phyloP scores from a whole-genome alignment of 2,797 vertebrate genomes.

The Cirrhinus mrigala region DNA sequence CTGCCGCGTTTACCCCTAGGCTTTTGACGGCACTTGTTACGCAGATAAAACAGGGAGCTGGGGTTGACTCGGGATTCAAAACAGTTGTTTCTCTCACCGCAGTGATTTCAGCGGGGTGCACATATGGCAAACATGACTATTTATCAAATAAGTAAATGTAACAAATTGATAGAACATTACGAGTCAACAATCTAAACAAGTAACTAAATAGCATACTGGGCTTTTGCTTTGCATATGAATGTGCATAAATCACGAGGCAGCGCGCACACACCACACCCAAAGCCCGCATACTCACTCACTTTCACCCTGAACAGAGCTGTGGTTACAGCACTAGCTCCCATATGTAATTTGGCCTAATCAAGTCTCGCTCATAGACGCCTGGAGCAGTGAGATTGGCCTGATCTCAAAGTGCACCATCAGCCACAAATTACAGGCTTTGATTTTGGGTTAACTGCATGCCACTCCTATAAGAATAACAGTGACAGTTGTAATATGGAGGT shows the following conservation, averaged over 20 bases:
- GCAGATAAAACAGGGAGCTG: conserved; percentile 56
- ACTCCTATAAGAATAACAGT: conserved; percentile 83
- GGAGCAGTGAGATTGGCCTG: conserved; percentile 84
- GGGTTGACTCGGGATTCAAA: conserved; percentile 56
- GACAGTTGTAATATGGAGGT: conserved; percentile 79
- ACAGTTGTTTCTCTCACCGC: conserved; percentile 53
- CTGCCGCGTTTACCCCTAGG: conserved; percentile 49
- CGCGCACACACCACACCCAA: conserved; percentile 16
- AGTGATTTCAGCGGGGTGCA: conserved; percentile 2
- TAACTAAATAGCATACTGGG: conserved; percentile 6
- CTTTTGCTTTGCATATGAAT: conserved; percentile 17
- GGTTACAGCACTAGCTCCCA: conserved; percentile 82
- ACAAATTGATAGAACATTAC: conserved; percentile 34
- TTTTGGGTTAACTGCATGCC: conserved; percentile 86
- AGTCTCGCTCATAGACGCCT: conserved; percentile 76
- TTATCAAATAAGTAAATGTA: conserved; percentile 23
- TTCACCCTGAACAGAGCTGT: conserved; percentile 70
- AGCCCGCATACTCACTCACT: conserved; percentile 42
- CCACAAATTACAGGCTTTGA: conserved; percentile 89
- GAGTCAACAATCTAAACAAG: conserved; percentile 27
- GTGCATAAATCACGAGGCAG: conserved; percentile 30
- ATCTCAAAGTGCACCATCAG: conserved; percentile 85
- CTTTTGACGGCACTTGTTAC: conserved; percentile 58
- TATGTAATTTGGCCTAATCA: conserved; percentile 86
- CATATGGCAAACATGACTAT: conserved; percentile 16